A percentile compares a stretch with the other conserved stretches of the same genome.
Conservation (phyloP, 2,797 vertebrate species). For the Pangasius larnaudii region DNA sequence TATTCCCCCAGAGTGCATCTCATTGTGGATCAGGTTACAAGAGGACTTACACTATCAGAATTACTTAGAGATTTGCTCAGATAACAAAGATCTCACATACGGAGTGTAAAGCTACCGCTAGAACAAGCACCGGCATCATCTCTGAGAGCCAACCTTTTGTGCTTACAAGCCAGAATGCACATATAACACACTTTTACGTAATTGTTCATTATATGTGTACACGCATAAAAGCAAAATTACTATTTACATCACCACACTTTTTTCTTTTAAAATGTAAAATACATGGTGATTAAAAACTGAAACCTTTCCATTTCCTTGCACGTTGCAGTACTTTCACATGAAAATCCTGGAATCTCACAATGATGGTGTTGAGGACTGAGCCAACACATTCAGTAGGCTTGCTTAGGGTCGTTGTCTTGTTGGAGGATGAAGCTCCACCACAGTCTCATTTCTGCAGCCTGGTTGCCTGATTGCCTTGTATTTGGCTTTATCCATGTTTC, state of each 20-base stretch:
- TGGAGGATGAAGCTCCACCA: background rate
- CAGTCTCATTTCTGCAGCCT: too few relatives aligned
- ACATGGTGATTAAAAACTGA: too few relatives aligned
- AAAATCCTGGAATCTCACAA: too few relatives aligned
- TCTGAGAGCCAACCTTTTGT: too few relatives aligned
- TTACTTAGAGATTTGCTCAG: background rate
- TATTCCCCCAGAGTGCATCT: background rate
- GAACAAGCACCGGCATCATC: background rate
- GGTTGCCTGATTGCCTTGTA: background rate
- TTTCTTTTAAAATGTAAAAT: too few relatives aligned
- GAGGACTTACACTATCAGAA: too few relatives aligned
- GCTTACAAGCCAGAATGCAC: background rate
- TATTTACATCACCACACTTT: background rate
- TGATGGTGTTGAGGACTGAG: background rate
- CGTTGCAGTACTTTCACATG: too few relatives aligned
- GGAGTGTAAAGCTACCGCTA: background rate
- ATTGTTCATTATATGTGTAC: background rate
- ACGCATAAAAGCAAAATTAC: background rate
- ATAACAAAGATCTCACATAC: background rate
- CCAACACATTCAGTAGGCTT: background rate
- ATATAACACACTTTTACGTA: background rate
- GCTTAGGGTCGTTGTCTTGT: background rate
- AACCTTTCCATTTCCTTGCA: too few relatives aligned
- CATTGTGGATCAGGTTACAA: background rate
- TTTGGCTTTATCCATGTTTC: background rate